These are phyloP conservation scores for Poecilia gillii DNA, from an alignment of 2,797 vertebrate genomes.

Conservation along the genomic window DNA sequence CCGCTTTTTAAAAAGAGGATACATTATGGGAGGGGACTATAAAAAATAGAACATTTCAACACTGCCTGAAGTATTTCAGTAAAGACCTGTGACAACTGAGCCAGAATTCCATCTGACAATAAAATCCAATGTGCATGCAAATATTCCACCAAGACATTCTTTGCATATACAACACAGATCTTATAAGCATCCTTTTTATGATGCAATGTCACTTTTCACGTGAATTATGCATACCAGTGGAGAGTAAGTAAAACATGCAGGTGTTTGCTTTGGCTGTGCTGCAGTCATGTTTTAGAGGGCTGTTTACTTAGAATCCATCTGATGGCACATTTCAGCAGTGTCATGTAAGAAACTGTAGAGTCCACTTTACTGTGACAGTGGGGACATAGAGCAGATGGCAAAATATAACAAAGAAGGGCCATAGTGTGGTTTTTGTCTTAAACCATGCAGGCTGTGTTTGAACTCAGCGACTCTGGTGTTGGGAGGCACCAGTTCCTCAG, in stretches of 20 bases:
- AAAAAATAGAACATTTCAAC: background rate
- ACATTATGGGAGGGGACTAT: background rate
- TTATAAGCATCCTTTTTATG: conserved; percentile 18
- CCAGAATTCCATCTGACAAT: conserved; percentile 14
- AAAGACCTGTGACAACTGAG: background rate
- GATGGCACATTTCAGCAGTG: conserved; percentile 3
- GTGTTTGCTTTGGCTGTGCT: conserved; percentile 18
- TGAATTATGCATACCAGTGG: conserved; percentile 19
- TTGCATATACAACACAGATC: background rate
- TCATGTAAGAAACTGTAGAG: background rate
- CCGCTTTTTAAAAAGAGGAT: background rate
- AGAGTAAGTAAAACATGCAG: conserved; percentile 49
- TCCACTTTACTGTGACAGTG: conserved; percentile 13
- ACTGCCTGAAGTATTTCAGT: background rate
- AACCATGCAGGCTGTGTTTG: background rate
- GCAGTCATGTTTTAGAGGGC: conserved; percentile 35
- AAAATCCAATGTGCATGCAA: conserved; percentile 22
- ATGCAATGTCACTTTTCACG: conserved; percentile 18
- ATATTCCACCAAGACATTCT: background rate
- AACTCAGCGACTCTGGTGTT: background rate
- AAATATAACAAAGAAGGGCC: background rate
- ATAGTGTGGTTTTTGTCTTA: background rate
- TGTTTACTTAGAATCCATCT: conserved; percentile 9
- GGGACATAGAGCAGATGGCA: background rate
- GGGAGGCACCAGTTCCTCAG: background rate